A percentile compares a stretch with the other conserved stretches of the same genome.
phyloP scores from a whole-genome alignment of 2,888 invertebrate genomes.

The Drosophila aldrichi region DNA sequence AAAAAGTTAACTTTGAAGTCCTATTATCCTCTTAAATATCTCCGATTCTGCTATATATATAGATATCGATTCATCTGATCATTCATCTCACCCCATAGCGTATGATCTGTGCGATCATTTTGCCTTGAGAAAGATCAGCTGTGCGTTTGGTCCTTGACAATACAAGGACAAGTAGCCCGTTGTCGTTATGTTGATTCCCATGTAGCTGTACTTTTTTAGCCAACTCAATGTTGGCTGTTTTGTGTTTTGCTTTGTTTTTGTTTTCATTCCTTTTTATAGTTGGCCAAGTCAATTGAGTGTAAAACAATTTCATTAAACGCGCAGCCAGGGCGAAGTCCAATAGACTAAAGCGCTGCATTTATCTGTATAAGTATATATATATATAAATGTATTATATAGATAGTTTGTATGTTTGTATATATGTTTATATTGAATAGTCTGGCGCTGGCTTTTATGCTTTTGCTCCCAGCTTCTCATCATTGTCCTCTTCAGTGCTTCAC shows the following conservation, averaged over 20 bases:
- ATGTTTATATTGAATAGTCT: constrained; percentile 29
- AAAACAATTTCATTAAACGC: constrained; percentile 80
- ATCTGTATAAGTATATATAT: constrained; percentile 2
- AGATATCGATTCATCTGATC: no score
- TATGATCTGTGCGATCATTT: constrained; percentile 30
- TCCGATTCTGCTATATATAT: no score
- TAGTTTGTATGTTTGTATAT: neutral
- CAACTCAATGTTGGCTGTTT: constrained; percentile 16
- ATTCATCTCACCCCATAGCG: neutral
- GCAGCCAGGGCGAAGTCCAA: constrained; percentile 18
- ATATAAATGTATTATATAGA: neutral
- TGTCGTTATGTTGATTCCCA: constrained; percentile 39
- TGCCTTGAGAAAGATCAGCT: constrained; percentile 53
- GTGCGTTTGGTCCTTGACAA: constrained; percentile 16
- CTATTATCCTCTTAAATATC: no score
- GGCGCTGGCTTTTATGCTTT: constrained; percentile 20
- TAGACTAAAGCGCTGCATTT: constrained; percentile 5
- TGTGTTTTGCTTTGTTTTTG: constrained; percentile 14
- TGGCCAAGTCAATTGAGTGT: constrained; percentile 82
- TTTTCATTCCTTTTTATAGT: constrained; percentile 60
- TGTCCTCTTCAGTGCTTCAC: constrained; percentile 46
- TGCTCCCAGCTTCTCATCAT: constrained; percentile 32
- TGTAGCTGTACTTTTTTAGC: constrained; percentile 31
- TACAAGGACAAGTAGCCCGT: constrained; percentile 28
- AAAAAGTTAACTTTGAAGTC: no score